A percentile compares a stretch with the other conserved stretches of the same genome.
These are phyloP conservation scores for Pogonus chalceus DNA, from an alignment of 1,140 invertebrate species.

Conservation along the genomic window DNA sequence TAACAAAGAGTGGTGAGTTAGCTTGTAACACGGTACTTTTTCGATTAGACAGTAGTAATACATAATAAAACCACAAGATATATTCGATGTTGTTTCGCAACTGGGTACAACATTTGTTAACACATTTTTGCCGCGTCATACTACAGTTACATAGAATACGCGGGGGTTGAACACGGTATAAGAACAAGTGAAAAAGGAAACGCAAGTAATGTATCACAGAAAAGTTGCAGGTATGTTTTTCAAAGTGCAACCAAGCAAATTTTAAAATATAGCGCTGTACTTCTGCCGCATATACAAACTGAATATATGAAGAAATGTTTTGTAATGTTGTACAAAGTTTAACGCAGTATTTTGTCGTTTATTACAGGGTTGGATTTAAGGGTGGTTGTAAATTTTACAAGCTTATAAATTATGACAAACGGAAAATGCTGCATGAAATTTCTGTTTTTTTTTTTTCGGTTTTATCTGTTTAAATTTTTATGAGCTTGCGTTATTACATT, in stretches of 20 bases:
- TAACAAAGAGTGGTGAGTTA: background rate
- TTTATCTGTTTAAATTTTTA: too few relatives aligned
- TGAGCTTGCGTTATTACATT: too few relatives aligned
- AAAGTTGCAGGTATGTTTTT: slow-evolving; percentile 5
- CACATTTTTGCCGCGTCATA: background rate
- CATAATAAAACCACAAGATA: background rate
- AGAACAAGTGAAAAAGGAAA: background rate
- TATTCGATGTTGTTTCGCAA: background rate
- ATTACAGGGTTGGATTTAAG: too few relatives aligned
- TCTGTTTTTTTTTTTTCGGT: too few relatives aligned
- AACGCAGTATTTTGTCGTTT: too few relatives aligned
- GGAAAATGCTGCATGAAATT: too few relatives aligned
- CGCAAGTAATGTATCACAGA: background rate
- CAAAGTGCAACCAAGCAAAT: slow-evolving; percentile 2
- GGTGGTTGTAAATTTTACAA: too few relatives aligned
- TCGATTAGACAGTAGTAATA: slow-evolving; percentile 1
- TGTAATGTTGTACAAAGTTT: too few relatives aligned
- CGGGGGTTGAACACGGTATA: background rate
- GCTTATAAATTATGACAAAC: too few relatives aligned
- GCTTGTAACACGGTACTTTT: background rate
- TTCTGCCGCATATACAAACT: background rate
- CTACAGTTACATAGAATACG: background rate
- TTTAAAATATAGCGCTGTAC: background rate
- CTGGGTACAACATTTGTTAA: background rate
- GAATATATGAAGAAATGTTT: background rate